Evolutionary conservation across 2,888 invertebrate genomes (phyloP).

Genomic region (Chrysodeixis includens): DNA sequence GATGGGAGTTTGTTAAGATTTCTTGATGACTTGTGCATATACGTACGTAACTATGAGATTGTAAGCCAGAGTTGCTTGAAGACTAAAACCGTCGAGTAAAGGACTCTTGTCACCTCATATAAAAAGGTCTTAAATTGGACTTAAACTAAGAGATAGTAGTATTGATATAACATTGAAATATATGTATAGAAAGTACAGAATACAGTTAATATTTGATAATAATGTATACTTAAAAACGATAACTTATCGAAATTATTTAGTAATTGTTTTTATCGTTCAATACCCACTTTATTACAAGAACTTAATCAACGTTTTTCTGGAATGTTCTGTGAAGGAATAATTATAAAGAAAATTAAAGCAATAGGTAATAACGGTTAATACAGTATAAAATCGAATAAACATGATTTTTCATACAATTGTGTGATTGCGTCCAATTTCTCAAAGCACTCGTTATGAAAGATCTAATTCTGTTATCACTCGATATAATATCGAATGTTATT

Average conservation of each 20-base stretch:
- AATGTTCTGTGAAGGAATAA: background rate
- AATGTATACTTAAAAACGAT: background rate
- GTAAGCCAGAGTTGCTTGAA: too few species aligned
- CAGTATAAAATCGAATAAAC: background rate
- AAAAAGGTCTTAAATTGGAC: too few species aligned
- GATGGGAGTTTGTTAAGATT: too few species aligned
- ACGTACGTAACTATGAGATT: too few species aligned
- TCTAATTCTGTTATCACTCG: background rate
- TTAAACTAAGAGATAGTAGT: background rate
- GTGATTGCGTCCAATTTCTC: background rate
- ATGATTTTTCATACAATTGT: background rate
- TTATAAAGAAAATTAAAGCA: background rate
- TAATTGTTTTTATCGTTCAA: background rate
- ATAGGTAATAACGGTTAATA: background rate
- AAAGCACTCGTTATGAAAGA: background rate
- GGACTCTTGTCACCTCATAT: too few species aligned
- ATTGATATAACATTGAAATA: background rate
- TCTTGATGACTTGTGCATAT: too few species aligned
- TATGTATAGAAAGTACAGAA: background rate
- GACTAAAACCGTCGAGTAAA: too few species aligned
- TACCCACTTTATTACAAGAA: background rate
- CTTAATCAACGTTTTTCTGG: background rate
- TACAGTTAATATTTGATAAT: background rate
- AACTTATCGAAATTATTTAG: background rate
- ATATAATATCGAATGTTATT: background rate